A percentile compares a stretch with the other conserved stretches of the same genome.
These are phyloP conservation scores for Thaleichthys pacificus DNA, from an alignment of 2,797 vertebrate genomes.

Conservation along the genomic window DNA sequence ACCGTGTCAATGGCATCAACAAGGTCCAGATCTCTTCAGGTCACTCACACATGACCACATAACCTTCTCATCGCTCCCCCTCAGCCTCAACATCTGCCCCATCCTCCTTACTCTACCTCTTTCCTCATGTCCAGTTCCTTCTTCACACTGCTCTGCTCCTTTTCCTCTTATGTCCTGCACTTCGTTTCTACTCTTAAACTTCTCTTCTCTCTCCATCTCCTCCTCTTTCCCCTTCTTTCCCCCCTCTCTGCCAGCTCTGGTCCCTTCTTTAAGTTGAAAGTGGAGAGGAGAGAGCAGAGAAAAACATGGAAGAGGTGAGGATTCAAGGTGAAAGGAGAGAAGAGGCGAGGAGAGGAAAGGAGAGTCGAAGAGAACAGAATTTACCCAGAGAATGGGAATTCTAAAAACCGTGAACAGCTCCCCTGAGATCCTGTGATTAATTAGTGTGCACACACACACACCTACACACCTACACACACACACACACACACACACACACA, in stretches of 20 bases:
- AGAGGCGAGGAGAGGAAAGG: not conserved
- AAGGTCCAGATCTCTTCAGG: not conserved
- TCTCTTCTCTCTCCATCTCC: not conserved
- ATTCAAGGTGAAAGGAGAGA: too few species aligned
- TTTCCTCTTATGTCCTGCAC: not conserved
- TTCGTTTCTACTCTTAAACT: not conserved
- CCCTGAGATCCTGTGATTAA: conserved; percentile 26
- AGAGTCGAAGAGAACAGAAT: conserved; percentile 5
- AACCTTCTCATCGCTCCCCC: conserved; percentile 2
- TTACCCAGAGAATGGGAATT: conserved; percentile 6
- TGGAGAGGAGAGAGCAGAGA: not conserved
- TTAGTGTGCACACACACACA: conserved; percentile 15
- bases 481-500: not conserved
- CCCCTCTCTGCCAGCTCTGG: not conserved
- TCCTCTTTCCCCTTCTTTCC: not conserved
- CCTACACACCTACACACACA: not conserved
- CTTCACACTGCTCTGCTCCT: not conserved
- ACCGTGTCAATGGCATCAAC: not conserved
- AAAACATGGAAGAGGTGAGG: too few species aligned
- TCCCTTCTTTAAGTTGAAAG: not conserved
- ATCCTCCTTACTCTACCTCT: not conserved
- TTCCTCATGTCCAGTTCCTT: not conserved
- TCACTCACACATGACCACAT: not conserved
- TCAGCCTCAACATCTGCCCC: not conserved
- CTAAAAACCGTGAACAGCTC: conserved; percentile 10